These are phyloP conservation scores for Leiothrix lutea DNA, from an alignment of 2,113 vertebrate species.

Conservation along the genomic window DNA sequence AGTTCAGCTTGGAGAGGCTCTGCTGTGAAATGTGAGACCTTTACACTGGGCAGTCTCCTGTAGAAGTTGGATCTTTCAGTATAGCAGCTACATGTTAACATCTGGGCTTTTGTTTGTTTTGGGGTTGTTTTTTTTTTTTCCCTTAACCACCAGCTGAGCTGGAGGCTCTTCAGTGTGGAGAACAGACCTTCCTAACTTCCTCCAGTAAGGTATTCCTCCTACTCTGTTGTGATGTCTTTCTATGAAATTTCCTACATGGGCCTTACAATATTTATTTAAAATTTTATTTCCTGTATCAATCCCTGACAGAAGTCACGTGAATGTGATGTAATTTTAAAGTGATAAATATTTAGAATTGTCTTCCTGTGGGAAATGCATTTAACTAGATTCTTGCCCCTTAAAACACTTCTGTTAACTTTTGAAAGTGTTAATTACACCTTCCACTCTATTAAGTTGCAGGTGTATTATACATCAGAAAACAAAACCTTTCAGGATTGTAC, in stretches of 20 bases:
- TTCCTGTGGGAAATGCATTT: background rate
- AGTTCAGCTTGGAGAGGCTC: background rate
- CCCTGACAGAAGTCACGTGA: background rate
- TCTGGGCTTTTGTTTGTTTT: background rate
- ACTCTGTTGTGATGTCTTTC: background rate
- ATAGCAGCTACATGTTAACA: background rate
- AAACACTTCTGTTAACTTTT: background rate
- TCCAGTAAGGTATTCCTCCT: background rate
- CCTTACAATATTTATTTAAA: background rate
- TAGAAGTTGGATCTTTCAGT: background rate
- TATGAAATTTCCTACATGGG: background rate
- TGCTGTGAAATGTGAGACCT: background rate
- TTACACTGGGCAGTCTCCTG: background rate
- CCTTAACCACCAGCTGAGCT: background rate
- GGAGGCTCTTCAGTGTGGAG: background rate
- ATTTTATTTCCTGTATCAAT: background rate
- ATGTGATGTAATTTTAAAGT: background rate
- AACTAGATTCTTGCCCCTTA: background rate
- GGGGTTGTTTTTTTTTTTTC: background rate
- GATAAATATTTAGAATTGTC: background rate
- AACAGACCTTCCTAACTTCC: background rate
- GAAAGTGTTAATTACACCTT: background rate
- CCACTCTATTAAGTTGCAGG: background rate
- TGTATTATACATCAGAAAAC: background rate
- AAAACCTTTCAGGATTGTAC: background rate